Evolutionary conservation across 2,113 vertebrate species (phyloP), one percentile per base, ranked within the genome.

Genomic region (Pyrgilauda ruficollis): DNA sequence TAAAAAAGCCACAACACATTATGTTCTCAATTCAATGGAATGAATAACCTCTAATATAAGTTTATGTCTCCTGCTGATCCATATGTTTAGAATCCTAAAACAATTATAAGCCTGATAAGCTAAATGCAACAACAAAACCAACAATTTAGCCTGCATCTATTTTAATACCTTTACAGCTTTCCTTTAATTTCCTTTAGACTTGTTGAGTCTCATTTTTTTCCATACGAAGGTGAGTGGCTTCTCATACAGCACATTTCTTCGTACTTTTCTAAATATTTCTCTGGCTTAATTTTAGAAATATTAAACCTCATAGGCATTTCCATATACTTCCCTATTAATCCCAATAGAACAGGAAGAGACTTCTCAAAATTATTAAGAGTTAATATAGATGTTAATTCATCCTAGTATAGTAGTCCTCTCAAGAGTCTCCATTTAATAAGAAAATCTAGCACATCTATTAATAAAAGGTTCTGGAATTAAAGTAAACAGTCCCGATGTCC

Each of bases 21-120:
- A 68, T 26, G 5, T 76, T 94, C 50, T 95, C 56, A 91, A 31
- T 90, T 86, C 62, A 92, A 56, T 33, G 56, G 68, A 75, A 81
- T 87, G 41, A 95, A 96, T 91, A 76, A 43, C 72, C 72, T 80
- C 23, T 94, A 90, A 89, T 88, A 47, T 69, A 59, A 10, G 31
- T 87, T 89, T 52, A 69, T 13, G 5, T 85, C 85, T 89, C 62
- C 88, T 81, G 66, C 37, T 97, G 80, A 96, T 80, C 44, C 64
- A 87, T 90, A 89, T 90, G 64, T 50, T 92, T 97, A 88, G 24
- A 52, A 96, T 91, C 21, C 56, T 87, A 95, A 97, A 84, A 63
- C 76, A 96, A 96, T 96, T 94, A 93, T 33, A 91, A 95, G 37
- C 14, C 55, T 95, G 91, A 96, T 96, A 96, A 95, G 26, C 37